These are phyloP conservation scores for Dysidea cf. avara DNA, from an alignment of 37 sponge, comb jelly and placozoan species.

Conservation along the genomic window DNA sequence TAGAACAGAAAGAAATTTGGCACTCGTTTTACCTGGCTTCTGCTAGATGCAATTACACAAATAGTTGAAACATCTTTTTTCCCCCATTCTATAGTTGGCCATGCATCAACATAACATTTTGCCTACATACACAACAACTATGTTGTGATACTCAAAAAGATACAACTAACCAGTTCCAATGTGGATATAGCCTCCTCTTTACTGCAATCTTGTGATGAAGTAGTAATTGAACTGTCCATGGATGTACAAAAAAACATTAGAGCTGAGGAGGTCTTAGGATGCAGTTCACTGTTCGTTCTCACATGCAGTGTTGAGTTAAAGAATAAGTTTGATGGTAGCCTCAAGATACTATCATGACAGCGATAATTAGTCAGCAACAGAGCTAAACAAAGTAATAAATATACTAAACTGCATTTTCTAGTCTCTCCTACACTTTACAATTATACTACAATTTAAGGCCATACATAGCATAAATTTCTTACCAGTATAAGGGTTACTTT, in stretches of 20 bases:
- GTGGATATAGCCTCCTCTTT: too few species aligned
- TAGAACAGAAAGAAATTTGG: too few species aligned
- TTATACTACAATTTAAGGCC: too few species aligned
- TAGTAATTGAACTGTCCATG: not conserved
- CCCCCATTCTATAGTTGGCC: conserved; percentile 48
- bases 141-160: too few species aligned
- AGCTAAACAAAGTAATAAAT: too few species aligned
- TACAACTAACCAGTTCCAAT: too few species aligned
- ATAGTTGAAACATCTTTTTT: conserved; percentile 11
- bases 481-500: too few species aligned
- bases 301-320: conserved; percentile 52
- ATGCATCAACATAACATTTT: conserved; percentile 23
- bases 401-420: too few species aligned
- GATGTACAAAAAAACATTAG: conserved; percentile 31
- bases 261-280: conserved; percentile 13
- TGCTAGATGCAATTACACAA: conserved; percentile 53
- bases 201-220: too few species aligned
- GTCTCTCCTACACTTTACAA: too few species aligned
- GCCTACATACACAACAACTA: conserved; percentile 6
- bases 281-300: conserved; percentile 11
- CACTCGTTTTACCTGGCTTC: conserved; percentile 60
- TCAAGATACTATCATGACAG: conserved; percentile 50
- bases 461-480: too few species aligned
- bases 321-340: conserved; percentile 64
- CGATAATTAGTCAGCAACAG: conserved; percentile 55